Conservation (phyloP, 2,888 invertebrate species). For the Congeria kusceri region DNA sequence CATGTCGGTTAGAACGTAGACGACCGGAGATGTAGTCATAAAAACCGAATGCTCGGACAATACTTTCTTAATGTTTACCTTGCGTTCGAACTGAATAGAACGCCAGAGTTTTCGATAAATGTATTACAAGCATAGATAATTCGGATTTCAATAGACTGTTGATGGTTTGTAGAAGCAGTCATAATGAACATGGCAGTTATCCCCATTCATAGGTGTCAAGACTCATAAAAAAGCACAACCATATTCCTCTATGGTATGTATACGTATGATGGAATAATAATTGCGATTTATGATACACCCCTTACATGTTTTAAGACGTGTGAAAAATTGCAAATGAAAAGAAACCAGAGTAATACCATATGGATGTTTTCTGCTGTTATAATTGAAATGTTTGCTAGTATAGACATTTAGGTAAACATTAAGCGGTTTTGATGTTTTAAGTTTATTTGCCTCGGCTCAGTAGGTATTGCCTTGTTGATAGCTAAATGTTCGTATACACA, state of each 20-base stretch:
- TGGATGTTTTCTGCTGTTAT: too few species aligned
- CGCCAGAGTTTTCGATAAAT: slow-evolving; percentile 18
- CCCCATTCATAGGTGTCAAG: too few species aligned
- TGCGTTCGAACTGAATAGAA: neutral
- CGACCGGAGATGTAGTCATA: slow-evolving; percentile 4
- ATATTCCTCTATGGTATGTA: too few species aligned
- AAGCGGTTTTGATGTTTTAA: neutral
- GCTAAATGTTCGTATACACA: too few species aligned
- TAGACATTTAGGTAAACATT: neutral
- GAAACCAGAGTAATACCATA: too few species aligned
- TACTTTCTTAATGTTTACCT: slow-evolving; percentile 25
- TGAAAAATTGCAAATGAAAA: too few species aligned
- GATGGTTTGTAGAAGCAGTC: slow-evolving; percentile 9
- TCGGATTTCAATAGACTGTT: slow-evolving; percentile 35
- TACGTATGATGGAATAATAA: too few species aligned
- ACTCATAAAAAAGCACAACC: too few species aligned
- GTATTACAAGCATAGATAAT: slow-evolving; percentile 38
- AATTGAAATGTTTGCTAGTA: neutral
- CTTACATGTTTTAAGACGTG: too few species aligned
- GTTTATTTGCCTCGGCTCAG: too few species aligned
- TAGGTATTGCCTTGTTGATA: too few species aligned
- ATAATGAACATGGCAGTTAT: neutral
- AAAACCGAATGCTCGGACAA: slow-evolving; percentile 17
- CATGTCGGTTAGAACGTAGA: slow-evolving; percentile 24
- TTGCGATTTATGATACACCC: too few species aligned